Base-by-base conservation (phyloP, 2,113 vertebrate genomes). In the Guaruba guarouba region DNA sequence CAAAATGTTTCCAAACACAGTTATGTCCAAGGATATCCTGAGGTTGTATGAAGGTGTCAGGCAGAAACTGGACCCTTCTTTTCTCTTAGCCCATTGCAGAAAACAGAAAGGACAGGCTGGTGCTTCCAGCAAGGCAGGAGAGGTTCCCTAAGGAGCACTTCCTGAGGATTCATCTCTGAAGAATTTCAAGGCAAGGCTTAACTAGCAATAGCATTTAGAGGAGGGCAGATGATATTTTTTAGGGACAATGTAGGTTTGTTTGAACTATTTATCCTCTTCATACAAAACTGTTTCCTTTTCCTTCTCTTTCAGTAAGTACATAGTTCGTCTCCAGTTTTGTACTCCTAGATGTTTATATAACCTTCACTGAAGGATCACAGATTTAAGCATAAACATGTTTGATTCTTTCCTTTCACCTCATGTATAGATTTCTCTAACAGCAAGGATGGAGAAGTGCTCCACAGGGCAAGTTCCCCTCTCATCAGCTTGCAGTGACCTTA, bases 1-100 rank as follows among this genome's bases (percentile, higher is more conserved):
- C 88, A 86, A 93, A 95, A 88, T 86, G 80, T 83, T 96, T 84
- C 76, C 66, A 93, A 95, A 94, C 43, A 35, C 61, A 71, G 68
- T 95, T 97, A 92, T 39, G 48, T 84, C 76, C 39, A 81, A 91
- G 61, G 64, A 68, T 93, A 81, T 75, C 77, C 76, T 88, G 46
- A 84, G 69, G 69, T 31, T 84, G 66, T 69, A 81, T 82, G 86
- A 74, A 94, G 49, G 78, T 89, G 81, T 89, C 83, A 91, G 69
- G 57, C 48, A 89, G 83, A 75, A 71, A 48, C 48, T 16, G 13
- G 69, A 88, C 68, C 27, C 10, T 86, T 96, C 43, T 85, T 55
- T 92, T 90, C 73, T 78, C 48, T 84, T 57, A 88, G 64, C 67
- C 37, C 35, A 35, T 25, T 55, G 29, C 43, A 83, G 71, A 63